phyloP scores from a whole-genome alignment of 2,888 invertebrate species.

The Heteromyza rotundicornis region DNA sequence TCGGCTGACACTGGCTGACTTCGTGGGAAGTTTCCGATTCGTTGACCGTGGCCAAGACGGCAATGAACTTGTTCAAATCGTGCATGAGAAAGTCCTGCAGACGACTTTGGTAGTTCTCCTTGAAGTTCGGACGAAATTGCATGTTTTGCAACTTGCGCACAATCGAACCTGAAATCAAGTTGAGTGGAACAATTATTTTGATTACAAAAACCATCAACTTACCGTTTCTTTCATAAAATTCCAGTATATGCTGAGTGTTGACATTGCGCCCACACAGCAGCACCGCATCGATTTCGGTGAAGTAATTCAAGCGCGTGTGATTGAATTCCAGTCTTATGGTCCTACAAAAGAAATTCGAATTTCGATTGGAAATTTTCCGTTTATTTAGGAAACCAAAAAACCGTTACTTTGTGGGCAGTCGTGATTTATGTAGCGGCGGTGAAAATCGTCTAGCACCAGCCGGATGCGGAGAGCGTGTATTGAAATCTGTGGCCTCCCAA shows the following conservation, averaged over 20 bases:
- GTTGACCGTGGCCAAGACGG: constrained; percentile 17
- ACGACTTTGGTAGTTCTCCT: constrained; percentile 49
- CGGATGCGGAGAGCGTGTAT: constrained; percentile 25
- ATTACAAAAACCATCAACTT: background rate
- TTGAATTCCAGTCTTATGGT: constrained; percentile 85
- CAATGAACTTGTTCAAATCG: constrained; percentile 57
- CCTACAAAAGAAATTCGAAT: constrained; percentile 65
- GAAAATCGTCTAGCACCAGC: constrained; percentile 66
- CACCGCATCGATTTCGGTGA: constrained; percentile 87
- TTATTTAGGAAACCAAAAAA: too few species aligned
- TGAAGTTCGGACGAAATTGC: constrained; percentile 54
- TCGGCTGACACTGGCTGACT: constrained; percentile 18
- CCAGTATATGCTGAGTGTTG: constrained; percentile 43
- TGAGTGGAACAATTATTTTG: background rate
- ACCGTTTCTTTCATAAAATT: constrained; percentile 35
- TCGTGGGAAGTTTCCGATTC: background rate
- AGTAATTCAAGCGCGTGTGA: constrained; percentile 80
- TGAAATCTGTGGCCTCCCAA: constrained; percentile 71
- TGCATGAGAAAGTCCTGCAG: constrained; percentile 57
- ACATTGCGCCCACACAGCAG: constrained; percentile 72
- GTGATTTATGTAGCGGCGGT: constrained; percentile 71
- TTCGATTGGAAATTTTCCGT: background rate
- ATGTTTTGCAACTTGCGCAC: constrained; percentile 56
- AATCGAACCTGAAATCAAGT: constrained; percentile 48
- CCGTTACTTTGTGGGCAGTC: constrained; percentile 68